Evolutionary conservation across 2,113 vertebrate species (phyloP), one percentile per base, ranked within the genome.

Genomic region (Sylvietta virens): DNA sequence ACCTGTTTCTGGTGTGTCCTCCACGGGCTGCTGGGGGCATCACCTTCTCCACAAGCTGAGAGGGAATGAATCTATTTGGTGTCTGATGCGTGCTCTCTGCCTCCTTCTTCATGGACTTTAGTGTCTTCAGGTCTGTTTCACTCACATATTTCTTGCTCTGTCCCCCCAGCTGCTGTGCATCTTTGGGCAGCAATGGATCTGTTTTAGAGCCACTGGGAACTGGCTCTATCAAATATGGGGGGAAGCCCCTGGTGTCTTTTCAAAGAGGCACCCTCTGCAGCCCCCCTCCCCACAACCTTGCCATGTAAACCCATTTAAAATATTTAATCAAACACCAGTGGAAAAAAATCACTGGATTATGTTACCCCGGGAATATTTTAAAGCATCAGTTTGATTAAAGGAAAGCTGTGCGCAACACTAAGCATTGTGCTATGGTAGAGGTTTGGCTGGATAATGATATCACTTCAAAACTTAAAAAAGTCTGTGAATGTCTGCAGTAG

Each of bases 1-100:
- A 24, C 24, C 28, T 81, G 44, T 24, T 82, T 19, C 0, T 1
- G 10, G 7, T 27, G 21, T 14, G 4, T 60, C 15, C 24, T 69
- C 40, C 54, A 28, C 0, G 2, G 24, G 15, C 39, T 61, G 18
- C 61, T 81, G 20, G 8, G 57, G 13, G 33, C 31, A 62, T 4
- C 10, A 23, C 20, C 58, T 47, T 60, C 57, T 19, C 6, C 33
- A 28, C 1, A 10, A 27, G 35, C 13, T 84, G n/a, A 44, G 15
- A 48, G 4, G 7, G 11, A 60, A 62, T 30, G 11, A 60, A 62
- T 30, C 13, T 72, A 28, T 72, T 37, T 10, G 11, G 6, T 4
- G 1, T 28, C 15, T 69, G 48, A 19, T 60, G 10, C 1, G 3
- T 18, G 3, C 3, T 18, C n/a, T 74, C 15, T 40, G 7, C 2